Base-by-base conservation (phyloP, 2,888 invertebrate genomes). In the Dynastes maya region DNA sequence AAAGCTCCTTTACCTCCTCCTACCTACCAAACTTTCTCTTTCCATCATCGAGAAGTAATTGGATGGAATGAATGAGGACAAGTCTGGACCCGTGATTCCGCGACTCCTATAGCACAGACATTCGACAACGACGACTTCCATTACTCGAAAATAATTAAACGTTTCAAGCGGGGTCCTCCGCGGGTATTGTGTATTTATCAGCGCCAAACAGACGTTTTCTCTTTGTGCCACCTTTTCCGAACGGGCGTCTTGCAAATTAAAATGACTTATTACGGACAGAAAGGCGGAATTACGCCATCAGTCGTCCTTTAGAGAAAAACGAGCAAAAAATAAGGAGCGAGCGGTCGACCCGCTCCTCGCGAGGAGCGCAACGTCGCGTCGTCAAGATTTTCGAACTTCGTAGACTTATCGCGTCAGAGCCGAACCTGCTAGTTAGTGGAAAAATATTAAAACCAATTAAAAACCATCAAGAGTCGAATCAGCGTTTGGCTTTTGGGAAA, bases 101-200 rank as follows among this genome's bases (percentile, higher is more conserved):
- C 72, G 58, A 74, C 29, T 74, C 40, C 72, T 74, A 37, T 37
- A 45, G 45, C 72, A 37, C 72, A 74, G 72, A 79, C 49, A 80
- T 80, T 80, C 80, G 80, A 80, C 81, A 83, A 81, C 82, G 81
- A 81, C 80, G 80, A 80, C 82, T 83, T 82, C 82, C 83, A 82
- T 82, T 82, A 83, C 84, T 84, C 81, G 82, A 82, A 74, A 84
- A 84, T 85, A 85, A 85, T 85, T 85, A 85, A 85, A 85, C 84
- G 84, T 84, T 85, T 83, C 84, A 84, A 84, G 82, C 83, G 81
- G 82, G 80, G 84, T 16, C 16, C 61, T 55, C 55, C 55, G 37
- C 72, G 72, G 45, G 72, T 74, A 85, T 85, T 85, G 85, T 85
- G 84, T 85, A 85, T 85, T 85, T 85, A 85, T 85, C 85, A 85